phyloP scores from a whole-genome alignment of 2,113 vertebrate genomes.

The Phalacrocorax pelagicus region DNA sequence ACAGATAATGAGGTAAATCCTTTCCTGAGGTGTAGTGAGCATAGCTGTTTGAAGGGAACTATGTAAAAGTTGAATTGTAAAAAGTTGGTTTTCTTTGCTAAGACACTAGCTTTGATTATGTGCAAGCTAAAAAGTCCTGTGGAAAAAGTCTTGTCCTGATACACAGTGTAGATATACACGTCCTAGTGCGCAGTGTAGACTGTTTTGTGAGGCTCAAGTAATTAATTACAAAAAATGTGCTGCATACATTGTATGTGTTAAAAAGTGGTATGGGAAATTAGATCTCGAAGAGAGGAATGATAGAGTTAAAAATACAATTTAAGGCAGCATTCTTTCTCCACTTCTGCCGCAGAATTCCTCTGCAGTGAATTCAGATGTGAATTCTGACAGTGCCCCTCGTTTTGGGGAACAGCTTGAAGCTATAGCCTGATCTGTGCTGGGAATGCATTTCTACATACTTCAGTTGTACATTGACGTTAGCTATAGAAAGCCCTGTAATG shows the following conservation, averaged over 20 bases:
- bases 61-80: not conserved
- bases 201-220: not conserved
- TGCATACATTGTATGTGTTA: not conserved
- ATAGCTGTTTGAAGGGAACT: not conserved
- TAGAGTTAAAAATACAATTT: not conserved
- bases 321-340: not conserved
- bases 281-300: not conserved
- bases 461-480: not conserved
- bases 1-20: slow-evolving; percentile 91
- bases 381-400: not conserved
- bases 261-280: not conserved
- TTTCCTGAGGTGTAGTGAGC: not conserved
- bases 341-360: not conserved
- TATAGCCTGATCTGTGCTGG: not conserved
- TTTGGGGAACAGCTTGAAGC: not conserved
- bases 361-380: not conserved
- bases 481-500: not conserved
- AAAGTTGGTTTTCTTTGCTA: not conserved
- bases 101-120: not conserved
- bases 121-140: not conserved
- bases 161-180: not conserved
- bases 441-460: not conserved
- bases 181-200: not conserved
- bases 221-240: not conserved
- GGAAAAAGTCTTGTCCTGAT: not conserved